Base-by-base conservation (phyloP, 2,797 vertebrate species). In the Pygocentrus nattereri region DNA sequence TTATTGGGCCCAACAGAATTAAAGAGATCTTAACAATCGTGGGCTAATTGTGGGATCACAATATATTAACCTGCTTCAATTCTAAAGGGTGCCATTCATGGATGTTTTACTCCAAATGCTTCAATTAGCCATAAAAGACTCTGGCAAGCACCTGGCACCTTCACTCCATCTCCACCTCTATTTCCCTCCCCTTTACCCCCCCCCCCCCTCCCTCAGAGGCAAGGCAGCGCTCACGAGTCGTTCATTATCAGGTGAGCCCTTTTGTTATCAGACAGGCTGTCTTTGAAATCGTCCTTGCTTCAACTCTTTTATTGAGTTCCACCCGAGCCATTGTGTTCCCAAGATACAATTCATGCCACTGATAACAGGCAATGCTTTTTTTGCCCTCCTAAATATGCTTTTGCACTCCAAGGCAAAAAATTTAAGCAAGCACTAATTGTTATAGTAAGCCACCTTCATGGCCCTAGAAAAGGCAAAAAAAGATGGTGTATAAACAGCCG, bases 1-100 rank as follows among this genome's bases (percentile, higher is more conserved):
- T 94, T 96, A 97, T 96, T 95, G 94, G 95, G 95, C 92, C 94
- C 94, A 93, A 93, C 95, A 92, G 94, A 97, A 96, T 95, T 95
- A 94, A 93, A 96, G 93, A 94, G 95, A 94, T 93, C 91, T 93
- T 93, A 94, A 94, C 94, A 93, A 93, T 95, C 89, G 90, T 92
- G 91, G 93, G 93, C 93, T 96, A 95, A 96, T 95, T 95, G 94
- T 93, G 93, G 95, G 93, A 96, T 92, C 92, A 95, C 95, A 95
- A 96, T 93, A 93, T 95, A 96, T 95, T 95, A 95, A 95, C 92
- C 91, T 82, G 85, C 85, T 91, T 85, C 90, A 92, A 93, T 94
- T 92, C 92, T 92, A 94, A 94, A 94, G 94, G 93, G 92, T 92
- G 91, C 90, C 90, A 91, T 95, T 95, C 92, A 90, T 88, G 89